Conservation (phyloP, 2,113 vertebrate genomes). For the Rhinoderma darwinii region DNA sequence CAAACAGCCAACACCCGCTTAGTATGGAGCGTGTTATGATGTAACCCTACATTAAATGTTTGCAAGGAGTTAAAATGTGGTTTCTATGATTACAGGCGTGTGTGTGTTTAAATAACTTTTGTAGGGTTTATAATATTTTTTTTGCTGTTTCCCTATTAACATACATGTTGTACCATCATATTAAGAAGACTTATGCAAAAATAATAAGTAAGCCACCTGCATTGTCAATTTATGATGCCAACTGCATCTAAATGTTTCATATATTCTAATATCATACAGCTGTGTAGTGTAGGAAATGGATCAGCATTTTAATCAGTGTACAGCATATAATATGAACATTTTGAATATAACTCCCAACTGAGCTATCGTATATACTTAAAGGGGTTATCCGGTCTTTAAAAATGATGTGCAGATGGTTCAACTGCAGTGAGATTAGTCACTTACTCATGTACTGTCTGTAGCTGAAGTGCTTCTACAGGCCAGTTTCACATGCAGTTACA, state of each 20-base stretch:
- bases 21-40: no score
- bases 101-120: background rate
- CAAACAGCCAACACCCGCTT: no score
- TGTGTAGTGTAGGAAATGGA: conserved; percentile 13
- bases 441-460: no score
- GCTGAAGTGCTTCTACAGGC: no score
- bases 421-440: no score
- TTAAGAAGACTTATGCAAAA: background rate
- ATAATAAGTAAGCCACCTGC: background rate
- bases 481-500: no score
- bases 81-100: background rate
- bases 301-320: background rate
- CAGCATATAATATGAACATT: background rate
- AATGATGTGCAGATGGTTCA: no score
- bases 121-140: background rate
- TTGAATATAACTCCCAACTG: background rate
- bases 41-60: no score
- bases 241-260: conserved; percentile 40
- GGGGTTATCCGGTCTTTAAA: no score
- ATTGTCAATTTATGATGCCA: background rate
- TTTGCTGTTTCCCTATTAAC: background rate
- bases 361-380: background rate
- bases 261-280: conserved; percentile 33
- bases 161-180: background rate
- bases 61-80: background rate